Base-by-base conservation (phyloP, 2,888 invertebrate genomes). In the Mamestra brassicae region DNA sequence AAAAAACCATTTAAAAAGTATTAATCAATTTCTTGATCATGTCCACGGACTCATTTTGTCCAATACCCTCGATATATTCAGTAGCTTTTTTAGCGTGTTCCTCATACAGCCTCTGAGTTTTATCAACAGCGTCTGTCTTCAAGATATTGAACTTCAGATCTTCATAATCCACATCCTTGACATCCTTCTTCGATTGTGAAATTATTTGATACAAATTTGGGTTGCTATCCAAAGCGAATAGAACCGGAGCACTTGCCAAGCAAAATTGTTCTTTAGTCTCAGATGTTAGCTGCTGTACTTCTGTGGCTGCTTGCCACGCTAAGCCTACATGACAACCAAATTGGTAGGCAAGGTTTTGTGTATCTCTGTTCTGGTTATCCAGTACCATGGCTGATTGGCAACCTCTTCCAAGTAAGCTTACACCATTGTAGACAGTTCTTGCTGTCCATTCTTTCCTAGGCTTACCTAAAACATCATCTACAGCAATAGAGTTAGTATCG, bases 271-370 rank as follows among this genome's bases (percentile, higher is more conserved):
- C 94, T 85, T 95, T 96, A 97, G 68, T 98, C 97, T 91, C 98
- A 93, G 93, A 98, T 94, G 84, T 97, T 88, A 89, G 76, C 11
- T 92, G 93, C 68, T 95, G 94, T 5, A 96, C 76, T 90, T 96
- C 96, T 0, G 93, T 92, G 55, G 95, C 94, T 2, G 98, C 98
- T 96, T 98, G 98, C 97, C 98, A 98, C 2, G 98, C 98, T 68
- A 98, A 95, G 6, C 98, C 98, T 11, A 98, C 97, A 92, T 98
- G 98, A 89, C 98, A 98, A 1, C 98, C 98, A 92, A 98, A 98
- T 73, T 98, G 97, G 89, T 98, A 98, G 0, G 98, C 98, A 75
- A 97, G 97, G 79, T 97, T 97, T 88, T 98, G 98, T 2, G 97
- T 94, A 6, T 97, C 97, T 47, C 97, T 93, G 45, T 97, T 96